A percentile compares a stretch with the other conserved stretches of the same genome.
Conservation (phyloP, 2,888 invertebrate genomes). For the Macrophya alboannulata region DNA sequence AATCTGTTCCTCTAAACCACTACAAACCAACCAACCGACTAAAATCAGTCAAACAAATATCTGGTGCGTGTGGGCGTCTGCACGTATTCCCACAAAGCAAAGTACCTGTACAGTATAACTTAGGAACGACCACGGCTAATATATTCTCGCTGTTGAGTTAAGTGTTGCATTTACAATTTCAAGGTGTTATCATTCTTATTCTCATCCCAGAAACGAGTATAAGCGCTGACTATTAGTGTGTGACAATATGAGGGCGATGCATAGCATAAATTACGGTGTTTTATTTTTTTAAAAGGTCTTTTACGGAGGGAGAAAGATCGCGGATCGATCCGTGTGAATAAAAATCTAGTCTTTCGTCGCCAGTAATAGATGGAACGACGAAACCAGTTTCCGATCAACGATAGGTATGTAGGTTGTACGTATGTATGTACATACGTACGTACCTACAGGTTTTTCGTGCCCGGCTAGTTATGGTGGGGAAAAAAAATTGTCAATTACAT, state of each 20-base stretch:
- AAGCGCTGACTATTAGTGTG: not conserved
- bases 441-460: not conserved
- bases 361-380: not conserved
- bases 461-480: slow-evolving; percentile 7
- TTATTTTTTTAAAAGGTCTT: not conserved
- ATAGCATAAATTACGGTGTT: not conserved
- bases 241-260: too few species aligned
- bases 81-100: not conserved
- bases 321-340: not conserved
- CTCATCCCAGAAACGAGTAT: not conserved
- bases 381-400: not conserved
- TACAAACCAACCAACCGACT: not conserved
- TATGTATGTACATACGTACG: not conserved
- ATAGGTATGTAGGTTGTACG: too few species aligned
- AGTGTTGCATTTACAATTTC: not conserved
- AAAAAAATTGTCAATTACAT: slow-evolving; percentile 32
- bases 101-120: not conserved
- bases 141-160: not conserved
- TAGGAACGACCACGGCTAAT: not conserved
- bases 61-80: not conserved
- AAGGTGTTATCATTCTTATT: not conserved
- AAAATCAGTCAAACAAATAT: slow-evolving; percentile 13
- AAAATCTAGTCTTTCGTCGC: not conserved
- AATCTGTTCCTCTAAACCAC: slow-evolving; percentile 32
- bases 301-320: not conserved